phyloP scores from a whole-genome alignment of 2,888 invertebrate genomes.

The Plebejus anna region DNA sequence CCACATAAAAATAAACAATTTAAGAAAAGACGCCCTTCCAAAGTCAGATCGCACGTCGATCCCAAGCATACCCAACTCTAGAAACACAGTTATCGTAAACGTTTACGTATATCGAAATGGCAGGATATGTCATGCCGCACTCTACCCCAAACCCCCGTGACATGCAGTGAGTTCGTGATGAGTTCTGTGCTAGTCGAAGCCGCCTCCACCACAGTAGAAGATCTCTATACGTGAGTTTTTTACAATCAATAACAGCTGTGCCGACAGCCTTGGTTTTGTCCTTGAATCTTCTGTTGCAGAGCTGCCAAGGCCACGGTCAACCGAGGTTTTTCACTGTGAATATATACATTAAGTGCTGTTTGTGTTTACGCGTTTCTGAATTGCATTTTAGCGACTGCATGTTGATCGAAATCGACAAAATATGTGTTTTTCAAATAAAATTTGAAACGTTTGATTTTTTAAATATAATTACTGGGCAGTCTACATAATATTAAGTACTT shows the following conservation, averaged over 20 bases:
- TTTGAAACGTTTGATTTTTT: no score
- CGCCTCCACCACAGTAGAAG: constrained; percentile 59
- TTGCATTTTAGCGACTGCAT: neutral
- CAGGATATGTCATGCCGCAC: constrained; percentile 7
- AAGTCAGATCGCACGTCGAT: constrained; percentile 37
- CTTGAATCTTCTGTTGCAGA: constrained; percentile 25
- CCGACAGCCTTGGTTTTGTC: constrained; percentile 31
- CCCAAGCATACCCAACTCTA: constrained; percentile 44
- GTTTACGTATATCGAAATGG: constrained; percentile 35
- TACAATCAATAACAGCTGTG: constrained; percentile 34
- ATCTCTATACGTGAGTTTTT: constrained; percentile 61
- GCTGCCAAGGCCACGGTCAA: neutral
- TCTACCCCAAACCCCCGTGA: neutral
- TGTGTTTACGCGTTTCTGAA: neutral
- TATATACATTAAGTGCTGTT: neutral
- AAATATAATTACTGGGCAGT: no score
- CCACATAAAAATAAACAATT: no score
- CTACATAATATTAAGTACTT: no score
- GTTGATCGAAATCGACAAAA: neutral
- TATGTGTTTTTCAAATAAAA: no score
- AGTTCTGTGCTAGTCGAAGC: constrained; percentile 58
- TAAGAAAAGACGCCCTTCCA: constrained; percentile 34
- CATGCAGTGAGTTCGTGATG: constrained; percentile 46
- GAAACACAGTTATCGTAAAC: constrained; percentile 42
- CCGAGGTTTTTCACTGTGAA: constrained; percentile 5